Evolutionary conservation across 2,113 vertebrate genomes (phyloP), one percentile per base, ranked within the genome.

Genomic region (Sinocyclocheilus rhinocerous): DNA sequence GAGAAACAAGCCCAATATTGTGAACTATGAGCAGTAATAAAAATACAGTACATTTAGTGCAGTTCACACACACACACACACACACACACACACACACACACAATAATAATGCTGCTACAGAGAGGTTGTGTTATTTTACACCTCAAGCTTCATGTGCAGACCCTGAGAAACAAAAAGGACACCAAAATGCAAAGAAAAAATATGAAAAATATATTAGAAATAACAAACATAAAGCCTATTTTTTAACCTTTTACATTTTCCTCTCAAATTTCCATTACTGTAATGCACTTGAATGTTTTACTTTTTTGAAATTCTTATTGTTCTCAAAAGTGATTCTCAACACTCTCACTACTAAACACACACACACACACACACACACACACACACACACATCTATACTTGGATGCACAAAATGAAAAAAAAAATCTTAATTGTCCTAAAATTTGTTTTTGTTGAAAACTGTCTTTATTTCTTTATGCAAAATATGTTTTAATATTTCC

Each of bases 1-100:
- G 67, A 85, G 84, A 92, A 93, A 91, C 33, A 87, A 88, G 89
- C 85, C 81, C 84, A 90, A 88, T 90, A 79, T 87, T 87, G 63
- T 70, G 83, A 84, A 81, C 57, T 84, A 72, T 67, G 16, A 88
- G 59, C 73, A 61, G 36, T 67, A 57, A 86, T 81, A 81, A 33
- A 86, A 81, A 29, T 24, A 84, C 26, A 63, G 55, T 59, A 77
- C 22, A 83, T 83, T 76, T 26, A 69, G 42, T 20, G 65, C 39
- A 82, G 61, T 42, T 36, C 20, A 63, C 42, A 73, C 65, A 81
- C 77, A 82, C 15, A 73, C 72, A 81, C 73, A 59, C 82, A 81
- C 72, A 81, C 73, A 59, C 82, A 81, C 45, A 52, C 57, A 77
- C 70, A 82, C 61, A 63, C 45, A 50, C 48, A 50, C 45, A 48